Evolutionary conservation across 2,888 invertebrate genomes (phyloP), one percentile per base, ranked within the genome.

Genomic region (Andrena dorsata): DNA sequence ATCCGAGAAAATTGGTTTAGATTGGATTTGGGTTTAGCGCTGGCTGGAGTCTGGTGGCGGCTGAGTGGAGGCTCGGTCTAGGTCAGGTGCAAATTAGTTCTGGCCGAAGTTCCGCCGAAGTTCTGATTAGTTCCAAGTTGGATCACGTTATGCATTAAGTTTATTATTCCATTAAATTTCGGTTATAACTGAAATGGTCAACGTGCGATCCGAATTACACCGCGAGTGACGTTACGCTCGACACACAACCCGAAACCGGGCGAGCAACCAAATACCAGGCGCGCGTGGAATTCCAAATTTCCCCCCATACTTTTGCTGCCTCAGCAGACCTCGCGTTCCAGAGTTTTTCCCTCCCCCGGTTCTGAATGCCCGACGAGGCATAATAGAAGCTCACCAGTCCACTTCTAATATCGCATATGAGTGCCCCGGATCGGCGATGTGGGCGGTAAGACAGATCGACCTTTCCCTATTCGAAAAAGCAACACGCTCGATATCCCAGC

Each of bases 361-460:
- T n/a, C 28, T n/a, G 32, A 28, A 51, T 58, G 35, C 60, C 20
- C 53, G 71, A 47, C 53, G 20, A 53, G 65, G 41, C 58, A 69
- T 72, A 81, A 81, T 83, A 86, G 80, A 83, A 64, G 69, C 61
- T 65, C 74, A 72, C 68, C 66, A 73, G 78, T 76, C 72, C 76
- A 63, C 78, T 86, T 72, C 74, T 84, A 84, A 84, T 84, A 84
- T 82, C 78, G 82, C 77, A 76, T 76, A 82, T 72, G 83, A 82
- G 79, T 82, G 66, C 51, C 56, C 20, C n/a, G 28, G 4, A 16
- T 4, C 7, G 32, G 60, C n/a, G 32, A 10, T 61, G 60, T 61
- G 61, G 28, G 60, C 80, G 75, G 53, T 53, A 83, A 76, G 82
- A 83, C 82, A 61, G 73, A 80, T 83, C 76, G 76, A 76, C 64